phyloP scores from a whole-genome alignment of 2,797 vertebrate genomes.

The Dendrocincla tyrannina region DNA sequence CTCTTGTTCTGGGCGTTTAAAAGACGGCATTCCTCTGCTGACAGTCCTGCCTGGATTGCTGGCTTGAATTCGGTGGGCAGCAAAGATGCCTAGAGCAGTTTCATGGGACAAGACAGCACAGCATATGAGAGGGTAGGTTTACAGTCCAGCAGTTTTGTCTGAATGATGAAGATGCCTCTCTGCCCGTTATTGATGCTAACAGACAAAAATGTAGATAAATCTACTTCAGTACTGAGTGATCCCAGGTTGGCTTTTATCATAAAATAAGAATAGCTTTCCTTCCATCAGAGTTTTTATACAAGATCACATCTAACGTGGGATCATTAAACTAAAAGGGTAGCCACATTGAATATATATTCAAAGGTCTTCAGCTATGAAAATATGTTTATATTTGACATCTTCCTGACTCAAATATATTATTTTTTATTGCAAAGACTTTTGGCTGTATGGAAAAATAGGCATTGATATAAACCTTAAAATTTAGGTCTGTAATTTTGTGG shows the following conservation, averaged over 20 bases:
- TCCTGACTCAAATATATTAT: background rate
- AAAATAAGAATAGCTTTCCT: background rate
- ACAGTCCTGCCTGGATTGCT: slow-evolving; percentile 45
- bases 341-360: background rate
- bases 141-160: slow-evolving; percentile 32
- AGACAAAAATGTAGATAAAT: background rate
- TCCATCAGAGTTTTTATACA: background rate
- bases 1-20: slow-evolving; percentile 75
- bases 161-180: slow-evolving; percentile 31
- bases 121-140: background rate
- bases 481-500: background rate
- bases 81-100: slow-evolving; percentile 59
- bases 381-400: background rate
- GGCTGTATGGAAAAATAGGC: background rate
- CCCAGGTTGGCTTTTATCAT: background rate
- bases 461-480: background rate
- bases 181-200: slow-evolving; percentile 6
- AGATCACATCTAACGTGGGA: background rate
- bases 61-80: slow-evolving; percentile 44
- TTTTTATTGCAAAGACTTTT: background rate
- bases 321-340: slow-evolving; percentile 21
- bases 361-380: background rate
- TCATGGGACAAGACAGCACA: background rate
- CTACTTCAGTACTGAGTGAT: background rate
- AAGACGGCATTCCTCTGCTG: slow-evolving; percentile 74